phyloP scores from a whole-genome alignment of 2,797 vertebrate species.

The Paramormyrops hopkinsi region DNA sequence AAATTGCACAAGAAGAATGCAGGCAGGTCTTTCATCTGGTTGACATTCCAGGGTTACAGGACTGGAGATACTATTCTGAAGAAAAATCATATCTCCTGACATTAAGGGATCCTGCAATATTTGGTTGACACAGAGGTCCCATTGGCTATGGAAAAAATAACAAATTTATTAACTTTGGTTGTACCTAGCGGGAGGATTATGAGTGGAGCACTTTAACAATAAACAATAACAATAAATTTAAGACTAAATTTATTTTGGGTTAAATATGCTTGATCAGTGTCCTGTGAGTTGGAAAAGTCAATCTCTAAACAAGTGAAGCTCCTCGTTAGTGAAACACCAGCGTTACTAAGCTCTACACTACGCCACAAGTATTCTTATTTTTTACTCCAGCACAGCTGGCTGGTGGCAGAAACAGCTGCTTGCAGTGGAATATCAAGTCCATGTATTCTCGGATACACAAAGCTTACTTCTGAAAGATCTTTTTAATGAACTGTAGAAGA shows the following conservation, averaged over 20 bases:
- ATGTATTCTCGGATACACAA: background rate
- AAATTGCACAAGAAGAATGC: background rate
- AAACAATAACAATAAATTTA: background rate
- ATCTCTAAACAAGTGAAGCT: background rate
- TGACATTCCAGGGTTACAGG: background rate
- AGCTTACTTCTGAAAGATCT: background rate
- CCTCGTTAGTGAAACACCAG: background rate
- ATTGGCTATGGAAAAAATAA: background rate
- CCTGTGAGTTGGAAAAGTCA: background rate
- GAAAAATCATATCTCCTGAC: background rate
- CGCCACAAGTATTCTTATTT: background rate
- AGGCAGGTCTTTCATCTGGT: background rate
- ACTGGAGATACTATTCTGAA: background rate
- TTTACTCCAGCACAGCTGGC: background rate
- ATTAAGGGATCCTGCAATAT: background rate
- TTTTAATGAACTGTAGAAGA: background rate
- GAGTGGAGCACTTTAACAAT: background rate
- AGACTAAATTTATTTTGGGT: background rate
- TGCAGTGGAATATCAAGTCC: background rate
- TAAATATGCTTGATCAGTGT: background rate
- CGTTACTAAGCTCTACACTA: background rate
- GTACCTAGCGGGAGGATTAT: background rate
- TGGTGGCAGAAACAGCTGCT: background rate
- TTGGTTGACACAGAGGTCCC: background rate
- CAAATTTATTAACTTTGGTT: background rate